These are phyloP conservation scores for Brachyhypopomus gauderio DNA, from an alignment of 2,113 vertebrate species.

Conservation along the genomic window DNA sequence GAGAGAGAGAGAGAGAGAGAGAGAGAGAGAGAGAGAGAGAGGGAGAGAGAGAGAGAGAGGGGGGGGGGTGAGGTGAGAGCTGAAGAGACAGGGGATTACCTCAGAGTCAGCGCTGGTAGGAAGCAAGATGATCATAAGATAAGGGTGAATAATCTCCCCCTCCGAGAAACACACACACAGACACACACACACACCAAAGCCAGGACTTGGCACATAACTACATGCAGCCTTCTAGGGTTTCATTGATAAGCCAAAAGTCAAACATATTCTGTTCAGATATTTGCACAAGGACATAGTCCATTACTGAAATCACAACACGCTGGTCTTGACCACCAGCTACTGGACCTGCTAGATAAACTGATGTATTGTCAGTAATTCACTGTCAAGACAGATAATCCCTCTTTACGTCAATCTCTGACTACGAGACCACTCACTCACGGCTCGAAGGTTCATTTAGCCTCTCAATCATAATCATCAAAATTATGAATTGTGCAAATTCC, in stretches of 20 bases:
- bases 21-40: too few relatives aligned
- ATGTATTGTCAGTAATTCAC: too few relatives aligned
- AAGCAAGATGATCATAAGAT: conserved; percentile 19
- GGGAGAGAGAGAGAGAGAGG: too few relatives aligned
- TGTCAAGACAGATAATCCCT: too few relatives aligned
- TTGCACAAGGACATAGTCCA: background rate
- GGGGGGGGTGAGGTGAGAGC: background rate
- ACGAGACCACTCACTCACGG: too few relatives aligned
- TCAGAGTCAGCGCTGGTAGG: conserved; percentile 27
- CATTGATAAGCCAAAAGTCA: background rate
- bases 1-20: too few relatives aligned
- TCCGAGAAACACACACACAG: too few relatives aligned
- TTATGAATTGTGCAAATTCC: background rate
- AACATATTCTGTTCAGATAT: conserved; percentile 1
- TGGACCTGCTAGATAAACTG: too few relatives aligned
- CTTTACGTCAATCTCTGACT: too few relatives aligned
- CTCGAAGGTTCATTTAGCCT: too few relatives aligned
- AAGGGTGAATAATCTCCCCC: background rate
- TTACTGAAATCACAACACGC: background rate
- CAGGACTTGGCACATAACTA: background rate
- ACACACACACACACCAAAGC: background rate
- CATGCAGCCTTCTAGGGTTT: background rate
- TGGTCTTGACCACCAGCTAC: too few relatives aligned
- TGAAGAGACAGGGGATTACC: conserved; percentile 19
- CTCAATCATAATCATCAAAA: too few relatives aligned